These are phyloP conservation scores for Sclerurus mexicanus DNA, from an alignment of 2,113 vertebrate species.

Conservation along the genomic window DNA sequence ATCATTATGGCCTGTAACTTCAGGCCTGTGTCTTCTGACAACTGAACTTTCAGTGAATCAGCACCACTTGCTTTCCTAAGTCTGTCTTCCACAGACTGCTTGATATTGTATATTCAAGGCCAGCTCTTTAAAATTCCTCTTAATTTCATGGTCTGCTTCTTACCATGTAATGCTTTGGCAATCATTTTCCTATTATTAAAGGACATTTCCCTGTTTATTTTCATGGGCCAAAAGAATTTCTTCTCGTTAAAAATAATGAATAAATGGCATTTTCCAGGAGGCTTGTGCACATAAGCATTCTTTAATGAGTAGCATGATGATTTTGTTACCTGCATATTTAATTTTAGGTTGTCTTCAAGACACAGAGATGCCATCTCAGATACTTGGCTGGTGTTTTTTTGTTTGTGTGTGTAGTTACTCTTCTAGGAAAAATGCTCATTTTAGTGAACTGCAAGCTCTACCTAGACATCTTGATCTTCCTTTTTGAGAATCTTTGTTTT, in stretches of 20 bases:
- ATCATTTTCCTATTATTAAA: not conserved
- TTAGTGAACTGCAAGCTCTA: not conserved
- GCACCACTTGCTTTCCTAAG: not conserved
- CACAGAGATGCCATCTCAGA: not conserved
- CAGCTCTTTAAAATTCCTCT: not conserved
- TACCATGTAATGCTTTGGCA: not conserved
- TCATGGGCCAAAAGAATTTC: not conserved
- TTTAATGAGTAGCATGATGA: not conserved
- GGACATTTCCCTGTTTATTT: not conserved
- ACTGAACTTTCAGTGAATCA: not conserved
- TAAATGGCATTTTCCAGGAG: not conserved
- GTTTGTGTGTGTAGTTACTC: not conserved
- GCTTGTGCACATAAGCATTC: not conserved
- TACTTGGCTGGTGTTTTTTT: not conserved
- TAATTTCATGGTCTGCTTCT: not conserved
- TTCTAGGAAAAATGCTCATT: not conserved
- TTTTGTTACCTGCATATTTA: not conserved
- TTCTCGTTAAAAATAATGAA: not conserved
- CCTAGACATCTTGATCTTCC: not conserved
- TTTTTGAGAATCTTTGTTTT: not conserved
- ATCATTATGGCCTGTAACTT: not conserved
- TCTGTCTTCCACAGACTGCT: not conserved
- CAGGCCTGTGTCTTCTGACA: not conserved
- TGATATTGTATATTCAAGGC: not conserved
- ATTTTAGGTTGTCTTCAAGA: not conserved